These are phyloP conservation scores for Blastobasis lacticolella DNA, from an alignment of 2,888 invertebrate species.

Conservation along the genomic window DNA sequence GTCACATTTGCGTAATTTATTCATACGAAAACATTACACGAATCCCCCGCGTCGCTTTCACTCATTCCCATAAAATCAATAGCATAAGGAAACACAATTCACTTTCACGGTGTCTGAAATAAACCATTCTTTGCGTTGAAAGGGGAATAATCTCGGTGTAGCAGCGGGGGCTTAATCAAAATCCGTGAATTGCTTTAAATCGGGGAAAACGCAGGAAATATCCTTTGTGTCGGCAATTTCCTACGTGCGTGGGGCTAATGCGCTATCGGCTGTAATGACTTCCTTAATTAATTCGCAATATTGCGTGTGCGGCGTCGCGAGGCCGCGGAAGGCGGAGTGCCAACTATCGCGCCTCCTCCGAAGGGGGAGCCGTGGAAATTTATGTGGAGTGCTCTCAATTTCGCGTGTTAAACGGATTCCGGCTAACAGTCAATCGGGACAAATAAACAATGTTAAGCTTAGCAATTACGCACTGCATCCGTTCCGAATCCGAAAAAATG, in stretches of 20 bases:
- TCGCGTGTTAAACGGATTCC: too few species aligned
- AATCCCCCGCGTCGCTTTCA: neutral
- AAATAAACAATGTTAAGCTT: too few species aligned
- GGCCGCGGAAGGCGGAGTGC: too few species aligned
- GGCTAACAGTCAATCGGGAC: too few species aligned
- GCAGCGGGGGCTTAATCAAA: slow-evolving; percentile 73
- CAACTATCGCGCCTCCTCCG: too few species aligned
- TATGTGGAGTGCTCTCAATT: too few species aligned
- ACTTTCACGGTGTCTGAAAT: slow-evolving; percentile 71
- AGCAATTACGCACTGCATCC: too few species aligned
- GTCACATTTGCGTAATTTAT: too few species aligned
- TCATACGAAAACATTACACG: too few species aligned
- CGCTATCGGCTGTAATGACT: slow-evolving; percentile 72
- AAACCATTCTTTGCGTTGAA: slow-evolving; percentile 72
- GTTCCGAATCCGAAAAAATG: too few species aligned
- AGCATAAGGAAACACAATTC: slow-evolving; percentile 67
- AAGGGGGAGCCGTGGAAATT: too few species aligned
- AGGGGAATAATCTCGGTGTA: slow-evolving; percentile 70
- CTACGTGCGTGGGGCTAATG: slow-evolving; percentile 68
- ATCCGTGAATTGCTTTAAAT: slow-evolving; percentile 74
- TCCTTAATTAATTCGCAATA: slow-evolving; percentile 73
- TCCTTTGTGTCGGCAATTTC: slow-evolving; percentile 71
- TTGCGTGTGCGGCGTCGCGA: slow-evolving; percentile 21
- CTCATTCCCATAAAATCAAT: slow-evolving; percentile 50
- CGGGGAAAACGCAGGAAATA: slow-evolving; percentile 73